phyloP scores from a whole-genome alignment of 2,113 vertebrate genomes.

The human (Homo sapiens) region GRCh38 chr5:138422001-138422500 shows the following conservation, averaged over 20 bases:
- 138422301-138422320: conserved; percentile 24
- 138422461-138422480: no score
- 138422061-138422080: not conserved
- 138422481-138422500: no score
- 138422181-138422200: not conserved
- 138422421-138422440: no score
- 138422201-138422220: conserved; percentile 34
- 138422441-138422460: no score
- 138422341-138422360: not conserved
- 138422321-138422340: conserved; percentile 22
- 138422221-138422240: not conserved
- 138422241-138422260: not conserved
- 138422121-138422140: not conserved
- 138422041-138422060: not conserved
- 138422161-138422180: not conserved
- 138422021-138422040: not conserved
- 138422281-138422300: conserved; percentile 8
- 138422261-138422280: not conserved
- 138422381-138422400: no score
- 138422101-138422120: not conserved
- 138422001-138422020: not conserved
- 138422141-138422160: not conserved
- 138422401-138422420: no score
- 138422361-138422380: no score
- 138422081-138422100: conserved; percentile 3